Evolutionary conservation across 1,140 invertebrate genomes (phyloP).

Genomic region (Anastatus disparis): DNA sequence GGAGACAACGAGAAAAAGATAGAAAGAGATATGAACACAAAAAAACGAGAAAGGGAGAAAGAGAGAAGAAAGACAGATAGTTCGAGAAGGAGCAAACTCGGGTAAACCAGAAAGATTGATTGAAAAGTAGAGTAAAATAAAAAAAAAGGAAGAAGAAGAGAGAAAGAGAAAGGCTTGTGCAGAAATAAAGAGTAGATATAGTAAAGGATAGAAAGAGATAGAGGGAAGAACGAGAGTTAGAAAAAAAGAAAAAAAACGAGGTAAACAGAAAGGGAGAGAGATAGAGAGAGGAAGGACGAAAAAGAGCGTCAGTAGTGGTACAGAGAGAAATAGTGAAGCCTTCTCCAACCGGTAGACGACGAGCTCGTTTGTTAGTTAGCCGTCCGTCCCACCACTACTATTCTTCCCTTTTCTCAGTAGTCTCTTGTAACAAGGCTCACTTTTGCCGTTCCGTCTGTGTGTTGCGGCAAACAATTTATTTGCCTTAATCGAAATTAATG

Average conservation of each 20-base stretch:
- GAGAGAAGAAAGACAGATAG: slow-evolving; percentile 29
- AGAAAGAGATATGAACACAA: neutral
- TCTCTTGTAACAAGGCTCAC: too few relatives aligned
- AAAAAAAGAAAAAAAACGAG: neutral
- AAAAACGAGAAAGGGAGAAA: neutral
- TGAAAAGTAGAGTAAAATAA: slow-evolving; percentile 36
- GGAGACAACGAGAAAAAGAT: neutral
- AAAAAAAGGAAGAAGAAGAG: slow-evolving; percentile 8
- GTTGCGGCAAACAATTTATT: too few relatives aligned
- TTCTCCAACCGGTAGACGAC: neutral
- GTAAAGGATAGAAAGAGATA: neutral
- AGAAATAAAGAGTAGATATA: neutral
- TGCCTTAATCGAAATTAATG: too few relatives aligned
- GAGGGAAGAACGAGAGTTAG: neutral
- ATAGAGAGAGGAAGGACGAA: too few relatives aligned
- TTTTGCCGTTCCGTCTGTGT: too few relatives aligned
- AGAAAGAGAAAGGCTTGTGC: neutral
- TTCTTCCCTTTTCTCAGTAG: too few relatives aligned
- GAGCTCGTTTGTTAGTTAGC: slow-evolving; percentile 43
- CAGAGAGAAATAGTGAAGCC: slow-evolving; percentile 12
- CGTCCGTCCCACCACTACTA: neutral
- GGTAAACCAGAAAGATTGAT: slow-evolving; percentile 41
- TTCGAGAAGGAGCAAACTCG: slow-evolving; percentile 29
- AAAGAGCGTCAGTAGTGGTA: too few relatives aligned
- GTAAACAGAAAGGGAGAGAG: neutral